These are phyloP conservation scores for Malacoraja senta DNA, from an alignment of 2,797 vertebrate species.

Conservation along the genomic window DNA sequence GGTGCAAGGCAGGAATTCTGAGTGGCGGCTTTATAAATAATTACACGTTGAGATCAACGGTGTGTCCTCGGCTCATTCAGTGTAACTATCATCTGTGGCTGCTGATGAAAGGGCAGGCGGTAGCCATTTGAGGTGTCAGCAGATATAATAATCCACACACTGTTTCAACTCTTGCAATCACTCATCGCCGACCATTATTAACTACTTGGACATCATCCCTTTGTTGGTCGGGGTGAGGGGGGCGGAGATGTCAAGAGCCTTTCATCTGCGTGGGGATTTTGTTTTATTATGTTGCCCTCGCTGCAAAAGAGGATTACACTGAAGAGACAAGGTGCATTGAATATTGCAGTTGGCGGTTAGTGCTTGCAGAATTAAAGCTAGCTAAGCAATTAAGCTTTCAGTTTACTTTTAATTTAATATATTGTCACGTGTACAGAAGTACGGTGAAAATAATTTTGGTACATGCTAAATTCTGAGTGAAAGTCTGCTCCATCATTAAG, in stretches of 20 bases:
- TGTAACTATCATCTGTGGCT: background rate
- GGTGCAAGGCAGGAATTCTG: background rate
- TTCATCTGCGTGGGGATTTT: background rate
- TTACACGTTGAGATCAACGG: background rate
- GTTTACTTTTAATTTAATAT: no score
- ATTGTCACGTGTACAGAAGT: no score
- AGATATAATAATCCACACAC: slow-evolving; percentile 13
- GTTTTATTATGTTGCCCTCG: background rate
- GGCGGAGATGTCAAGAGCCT: background rate
- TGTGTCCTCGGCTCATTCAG: background rate
- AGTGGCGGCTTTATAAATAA: background rate
- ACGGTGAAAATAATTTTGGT: no score
- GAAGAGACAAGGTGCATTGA: background rate
- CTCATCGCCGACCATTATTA: background rate
- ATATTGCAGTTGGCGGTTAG: background rate
- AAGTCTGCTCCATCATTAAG: no score
- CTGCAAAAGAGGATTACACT: background rate
- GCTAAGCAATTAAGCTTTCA: background rate
- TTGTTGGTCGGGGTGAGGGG: background rate
- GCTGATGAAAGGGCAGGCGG: background rate
- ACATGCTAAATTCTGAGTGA: no score
- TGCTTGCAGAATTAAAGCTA: background rate
- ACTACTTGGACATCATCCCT: background rate
- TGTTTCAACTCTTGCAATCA: background rate
- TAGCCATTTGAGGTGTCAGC: slow-evolving; percentile 17